A percentile compares a stretch with the other conserved stretches of the same genome.
These are phyloP conservation scores for Acromyrmex echinatior DNA, from an alignment of 1,140 invertebrate genomes.

Conservation along the genomic window DNA sequence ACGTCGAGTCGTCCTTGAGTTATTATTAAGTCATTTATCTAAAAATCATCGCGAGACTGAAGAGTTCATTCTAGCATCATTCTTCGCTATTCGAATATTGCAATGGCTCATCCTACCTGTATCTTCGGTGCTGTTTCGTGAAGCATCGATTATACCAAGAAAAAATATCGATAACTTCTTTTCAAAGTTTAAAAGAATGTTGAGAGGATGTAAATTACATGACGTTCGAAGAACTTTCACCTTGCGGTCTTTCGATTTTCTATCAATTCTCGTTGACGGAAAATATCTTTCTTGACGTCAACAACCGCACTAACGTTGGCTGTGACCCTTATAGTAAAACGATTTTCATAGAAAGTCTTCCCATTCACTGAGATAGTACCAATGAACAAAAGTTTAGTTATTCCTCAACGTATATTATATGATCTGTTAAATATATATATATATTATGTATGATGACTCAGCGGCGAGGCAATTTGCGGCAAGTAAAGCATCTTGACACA, in stretches of 20 bases:
- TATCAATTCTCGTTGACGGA: not conserved
- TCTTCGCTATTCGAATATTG: slow-evolving; percentile 2
- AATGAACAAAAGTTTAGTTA: slow-evolving; percentile 11
- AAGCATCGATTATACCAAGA: not conserved
- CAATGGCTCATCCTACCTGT: slow-evolving; percentile 28
- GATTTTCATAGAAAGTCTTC: slow-evolving; percentile 52
- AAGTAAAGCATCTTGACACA: not conserved
- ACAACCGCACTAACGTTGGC: slow-evolving; percentile 4
- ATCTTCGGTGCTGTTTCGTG: not conserved
- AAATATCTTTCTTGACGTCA: slow-evolving; percentile 40
- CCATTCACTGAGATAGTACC: slow-evolving; percentile 18
- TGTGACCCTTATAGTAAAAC: slow-evolving; percentile 14
- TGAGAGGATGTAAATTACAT: not conserved
- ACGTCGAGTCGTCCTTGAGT: slow-evolving; percentile 44
- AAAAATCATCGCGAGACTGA: slow-evolving; percentile 65
- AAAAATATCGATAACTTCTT: not conserved
- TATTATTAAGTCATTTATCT: slow-evolving; percentile 71
- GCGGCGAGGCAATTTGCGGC: not conserved
- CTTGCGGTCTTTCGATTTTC: slow-evolving; percentile 35
- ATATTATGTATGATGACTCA: not conserved
- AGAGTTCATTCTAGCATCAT: slow-evolving; percentile 40
- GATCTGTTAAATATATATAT: not conserved
- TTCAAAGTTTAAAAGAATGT: not conserved
- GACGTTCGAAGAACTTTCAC: slow-evolving; percentile 19
- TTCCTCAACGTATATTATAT: not conserved